Base-by-base conservation (phyloP, 2,888 invertebrate species). In the Monopis laevigella region DNA sequence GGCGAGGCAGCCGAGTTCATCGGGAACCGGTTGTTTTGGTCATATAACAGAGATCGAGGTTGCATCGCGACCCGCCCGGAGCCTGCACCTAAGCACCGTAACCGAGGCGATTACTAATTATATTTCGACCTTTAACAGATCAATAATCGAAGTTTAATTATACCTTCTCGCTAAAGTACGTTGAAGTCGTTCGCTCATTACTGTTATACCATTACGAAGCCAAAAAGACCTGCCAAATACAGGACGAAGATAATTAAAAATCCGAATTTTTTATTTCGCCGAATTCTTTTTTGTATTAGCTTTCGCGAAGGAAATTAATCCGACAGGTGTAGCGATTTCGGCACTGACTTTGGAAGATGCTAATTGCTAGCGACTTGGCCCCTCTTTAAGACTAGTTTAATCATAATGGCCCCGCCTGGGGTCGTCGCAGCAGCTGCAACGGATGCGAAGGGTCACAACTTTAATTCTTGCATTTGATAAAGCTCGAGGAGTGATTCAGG, bases 401-500 rank as follows among this genome's bases (percentile, higher is more conserved):
- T 32, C 32, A 32, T 32, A 32, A 32, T 32, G 32, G 32, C 10
- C 16, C 7, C 8, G 14, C 32, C 16, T 14, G 16, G 32, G 17
- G 32, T 32, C 46, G 27, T 30, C 45, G 42, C 40, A 16, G 68
- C 77, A 77, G 74, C 74, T 75, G 78, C 67, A 55, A 56, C 77
- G 78, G 78, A 77, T 72, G 67, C 59, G 61, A 65, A 65, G 36
- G 78, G 78, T 78, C 78, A 78, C 59, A 62, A 59, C 61, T 32
- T 67, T 70, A 72, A 72, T 63, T 68, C 58, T 62, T 55, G 65
- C 68, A 65, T 68, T 68, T 67, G 70, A 67, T 66, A 66, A 68
- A 61, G 55, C 62, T 68, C 67, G 70, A 72, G 60, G 66, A 71
- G 63, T 78, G 78, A 78, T 74, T 80, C 78, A 78, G 67, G n/a